phyloP scores from a whole-genome alignment of 2,888 invertebrate genomes.

The Metalampra italica region DNA sequence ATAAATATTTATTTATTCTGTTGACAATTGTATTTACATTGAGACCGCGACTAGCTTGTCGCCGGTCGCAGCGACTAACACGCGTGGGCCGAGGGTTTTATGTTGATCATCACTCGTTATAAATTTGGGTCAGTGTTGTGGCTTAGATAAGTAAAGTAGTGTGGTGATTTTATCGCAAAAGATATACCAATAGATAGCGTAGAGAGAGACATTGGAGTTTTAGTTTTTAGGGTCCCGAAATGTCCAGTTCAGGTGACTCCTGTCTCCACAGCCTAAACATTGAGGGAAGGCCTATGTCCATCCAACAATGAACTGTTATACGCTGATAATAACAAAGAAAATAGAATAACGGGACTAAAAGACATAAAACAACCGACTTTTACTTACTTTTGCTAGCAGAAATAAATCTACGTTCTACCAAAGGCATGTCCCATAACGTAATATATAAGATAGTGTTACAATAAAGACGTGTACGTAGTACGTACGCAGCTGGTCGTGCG shows the following conservation, averaged over 20 bases:
- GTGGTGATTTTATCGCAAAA: constrained; percentile 18
- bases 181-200: not conserved
- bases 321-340: too few relatives aligned
- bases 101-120: constrained; percentile 60
- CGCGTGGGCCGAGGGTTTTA: constrained; percentile 57
- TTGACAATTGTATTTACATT: constrained; percentile 76
- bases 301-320: too few relatives aligned
- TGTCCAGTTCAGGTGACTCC: too few relatives aligned
- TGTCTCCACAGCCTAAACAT: too few relatives aligned
- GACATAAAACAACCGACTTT: too few relatives aligned
- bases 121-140: constrained; percentile 59
- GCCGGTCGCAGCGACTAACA: constrained; percentile 44
- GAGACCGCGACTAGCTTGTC: constrained; percentile 41
- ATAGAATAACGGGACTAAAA: too few relatives aligned
- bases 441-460: constrained; percentile 11
- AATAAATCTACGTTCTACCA: too few relatives aligned
- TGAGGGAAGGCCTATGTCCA: too few relatives aligned
- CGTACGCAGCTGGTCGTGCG: constrained; percentile 25
- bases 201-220: not conserved
- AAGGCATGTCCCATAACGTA: constrained; percentile 11
- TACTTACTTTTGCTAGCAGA: too few relatives aligned
- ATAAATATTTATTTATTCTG: constrained; percentile 77
- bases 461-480: constrained; percentile 18
- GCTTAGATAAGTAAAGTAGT: constrained; percentile 33
- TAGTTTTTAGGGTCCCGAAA: not conserved